A percentile compares a stretch with the other conserved stretches of the same genome.
These are phyloP conservation scores for Diglossa cyanea DNA, from an alignment of 2,797 vertebrate genomes.

Conservation along the genomic window DNA sequence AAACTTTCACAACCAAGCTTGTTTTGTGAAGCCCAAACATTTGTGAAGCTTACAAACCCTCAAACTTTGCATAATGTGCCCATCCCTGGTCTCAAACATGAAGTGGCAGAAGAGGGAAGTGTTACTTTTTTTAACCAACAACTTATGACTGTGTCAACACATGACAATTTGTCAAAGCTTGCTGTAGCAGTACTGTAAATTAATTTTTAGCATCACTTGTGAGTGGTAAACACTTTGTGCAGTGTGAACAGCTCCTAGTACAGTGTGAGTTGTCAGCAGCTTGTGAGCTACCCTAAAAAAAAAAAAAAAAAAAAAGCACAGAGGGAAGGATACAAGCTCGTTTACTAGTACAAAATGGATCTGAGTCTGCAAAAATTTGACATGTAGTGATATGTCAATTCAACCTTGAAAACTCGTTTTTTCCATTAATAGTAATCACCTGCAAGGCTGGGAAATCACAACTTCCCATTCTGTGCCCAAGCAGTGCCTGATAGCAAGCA, in stretches of 20 bases:
- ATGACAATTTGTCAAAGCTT: constrained; percentile 80
- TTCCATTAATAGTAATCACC: background rate
- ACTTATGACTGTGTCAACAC: constrained; percentile 78
- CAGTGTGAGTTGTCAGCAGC: constrained; percentile 74
- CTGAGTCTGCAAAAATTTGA: constrained; percentile 27
- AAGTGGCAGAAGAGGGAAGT: constrained; percentile 74
- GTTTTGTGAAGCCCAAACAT: constrained; percentile 68
- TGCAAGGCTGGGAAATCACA: background rate
- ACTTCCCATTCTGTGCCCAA: background rate
- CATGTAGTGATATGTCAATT: background rate
- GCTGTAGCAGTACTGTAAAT: constrained; percentile 76
- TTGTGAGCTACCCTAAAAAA: constrained; percentile 45
- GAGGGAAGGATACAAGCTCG: background rate
- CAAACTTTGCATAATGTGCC: constrained; percentile 65
- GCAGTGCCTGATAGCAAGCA: background rate
- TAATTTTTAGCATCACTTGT: constrained; percentile 75
- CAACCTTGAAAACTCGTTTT: background rate
- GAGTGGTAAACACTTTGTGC: constrained; percentile 79
- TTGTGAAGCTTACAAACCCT: constrained; percentile 64
- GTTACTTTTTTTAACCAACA: constrained; percentile 78
- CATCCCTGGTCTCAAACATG: constrained; percentile 60
- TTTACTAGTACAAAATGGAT: constrained; percentile 34
- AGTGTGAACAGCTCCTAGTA: constrained; percentile 77
- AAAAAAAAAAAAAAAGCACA: background rate
- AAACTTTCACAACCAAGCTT: constrained; percentile 54